Evolutionary conservation across 2,113 vertebrate species (phyloP), one percentile per base, ranked within the genome.

Genomic region (Epinephelus cyanopodus): DNA sequence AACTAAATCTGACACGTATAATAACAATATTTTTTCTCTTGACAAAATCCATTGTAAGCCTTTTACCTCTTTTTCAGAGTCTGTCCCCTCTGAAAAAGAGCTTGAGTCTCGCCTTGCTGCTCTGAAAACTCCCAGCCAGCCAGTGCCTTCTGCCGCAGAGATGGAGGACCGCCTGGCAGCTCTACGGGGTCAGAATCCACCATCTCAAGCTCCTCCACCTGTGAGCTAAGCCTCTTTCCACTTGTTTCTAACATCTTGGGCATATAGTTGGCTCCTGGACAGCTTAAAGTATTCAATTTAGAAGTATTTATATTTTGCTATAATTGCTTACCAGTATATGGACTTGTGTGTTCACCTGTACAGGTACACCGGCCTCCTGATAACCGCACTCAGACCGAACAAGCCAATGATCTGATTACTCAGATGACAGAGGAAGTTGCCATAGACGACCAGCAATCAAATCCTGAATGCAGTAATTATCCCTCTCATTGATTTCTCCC

Each of bases 101-200:
- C 95, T 99, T 0, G 98, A 99, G 92, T 93, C 96, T 74, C 96
- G 98, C 14, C 95, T 99, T 65, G 96, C 97, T 62, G 96, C 97
- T 0, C 91, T 99, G 70, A 97, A 95, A 92, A 94, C 95, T 58
- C 90, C 94, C 78, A 56, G 61, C 45, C 88, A 91, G 74, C 90
- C 95, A n/a, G 87, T 97, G 84, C 96, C 96, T 71, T 97, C 98
- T 65, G 72, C 91, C 1, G 74, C 87, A 65, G 97, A 98, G 58
- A 97, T 99, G 95, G 97, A 98, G 88, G 94, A 96, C 57, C 97
- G 97, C 0, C 93, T 99, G 88, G 97, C 98, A 39, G 90, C 85
- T 19, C 86, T 99, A 54, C 96, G 95, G 83, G 98, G 96, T 62
- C 95, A 93, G 82, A 73, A 77, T 17, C 93, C 77, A 53, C 94